Base-by-base conservation (phyloP, 2,797 vertebrate species). In the Heteromormyrus szaboi region DNA sequence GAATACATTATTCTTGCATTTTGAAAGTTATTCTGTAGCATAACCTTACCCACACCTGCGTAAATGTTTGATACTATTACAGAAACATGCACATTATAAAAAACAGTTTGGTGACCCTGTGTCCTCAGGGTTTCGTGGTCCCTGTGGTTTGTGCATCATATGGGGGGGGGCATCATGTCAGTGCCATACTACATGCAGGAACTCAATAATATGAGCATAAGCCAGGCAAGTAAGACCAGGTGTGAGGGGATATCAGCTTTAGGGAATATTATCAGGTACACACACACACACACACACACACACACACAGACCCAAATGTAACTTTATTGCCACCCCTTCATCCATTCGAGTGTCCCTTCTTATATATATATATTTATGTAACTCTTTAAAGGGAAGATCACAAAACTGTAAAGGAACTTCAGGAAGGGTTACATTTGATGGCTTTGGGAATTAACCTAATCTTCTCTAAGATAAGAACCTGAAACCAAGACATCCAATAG, bases 381-480 rank as follows among this genome's bases (percentile, higher is more conserved):
- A 46, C 41, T 81, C 19, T 48, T 83, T 44, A 25, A 83, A 48
- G 79, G 79, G 19, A 83, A 22, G 48, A 51, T 48, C n/a, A 12
- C 83, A 85, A 50, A 51, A 29, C 50, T 48, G 48, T 29, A 51
- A 85, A 85, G 25, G 46, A 51, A 85, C 50, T 54, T 25, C 48
- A 54, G 33, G 72, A 79, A 51, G 19, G 19, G n/a, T 81, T n/a
- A 25, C n/a, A 17, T 29, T 19, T 41, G 5, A 56, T 25, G 33
- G 37, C 72, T 53, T 25, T 83, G 29, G 72, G 51, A 46, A 83
- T 50, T 33, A 56, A 44, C 19, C 29, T 68, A 6, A 53, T 81
- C 19, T 41, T 81, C 51, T 56, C 22, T 84, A 91, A 93, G 93
- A 51, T 94, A 92, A 79, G 85, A 81, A 53, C 29, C 25, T 12